Conservation (phyloP, 1,140 invertebrate species). For the Orchesella cincta region DNA sequence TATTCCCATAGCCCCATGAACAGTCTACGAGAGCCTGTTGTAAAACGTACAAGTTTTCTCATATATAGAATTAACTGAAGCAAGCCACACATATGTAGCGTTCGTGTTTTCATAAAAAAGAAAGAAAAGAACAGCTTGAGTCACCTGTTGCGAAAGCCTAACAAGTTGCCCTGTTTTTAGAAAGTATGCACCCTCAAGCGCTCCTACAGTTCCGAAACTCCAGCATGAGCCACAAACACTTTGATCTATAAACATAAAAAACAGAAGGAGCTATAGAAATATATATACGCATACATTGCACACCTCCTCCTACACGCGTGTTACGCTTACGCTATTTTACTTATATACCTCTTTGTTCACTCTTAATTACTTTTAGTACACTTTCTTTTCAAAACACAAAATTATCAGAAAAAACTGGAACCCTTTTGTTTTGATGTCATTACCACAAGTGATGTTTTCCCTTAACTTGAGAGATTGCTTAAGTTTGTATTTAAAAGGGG, state of each 20-base stretch:
- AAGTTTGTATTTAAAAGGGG: not conserved
- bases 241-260: conserved; percentile 71
- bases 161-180: conserved; percentile 77
- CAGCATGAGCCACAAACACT: conserved; percentile 95
- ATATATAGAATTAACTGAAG: not conserved
- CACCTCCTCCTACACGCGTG: too few relatives aligned
- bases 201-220: conserved; percentile 91
- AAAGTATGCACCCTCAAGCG: conserved; percentile 87
- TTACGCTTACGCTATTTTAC: too few relatives aligned
- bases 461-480: too few relatives aligned
- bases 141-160: conserved; percentile 78
- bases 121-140: not conserved
- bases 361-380: too few relatives aligned
- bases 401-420: too few relatives aligned
- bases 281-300: too few relatives aligned
- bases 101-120: not conserved
- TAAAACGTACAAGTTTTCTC: not conserved
- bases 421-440: too few relatives aligned
- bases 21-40: conserved; percentile 85
- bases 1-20: conserved; percentile 93
- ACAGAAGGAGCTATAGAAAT: too few relatives aligned
- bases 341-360: too few relatives aligned
- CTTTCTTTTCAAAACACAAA: too few relatives aligned
- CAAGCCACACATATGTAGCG: too few relatives aligned
- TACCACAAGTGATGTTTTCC: too few relatives aligned